A percentile compares a stretch with the other conserved stretches of the same genome.
Conservation (phyloP, 2,888 invertebrate species). For the Phaonia tiefii region DNA sequence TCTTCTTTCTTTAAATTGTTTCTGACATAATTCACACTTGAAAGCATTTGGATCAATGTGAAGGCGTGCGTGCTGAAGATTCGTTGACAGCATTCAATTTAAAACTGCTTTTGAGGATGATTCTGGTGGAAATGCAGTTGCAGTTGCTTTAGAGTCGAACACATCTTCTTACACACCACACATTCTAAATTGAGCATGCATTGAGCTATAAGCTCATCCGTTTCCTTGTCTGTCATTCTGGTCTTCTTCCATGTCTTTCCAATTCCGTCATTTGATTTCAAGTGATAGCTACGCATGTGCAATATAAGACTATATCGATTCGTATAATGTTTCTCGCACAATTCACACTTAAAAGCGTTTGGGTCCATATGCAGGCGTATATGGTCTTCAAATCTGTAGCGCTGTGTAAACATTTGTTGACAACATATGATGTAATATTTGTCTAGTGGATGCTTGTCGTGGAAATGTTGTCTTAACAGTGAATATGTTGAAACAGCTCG, state of each 20-base stretch:
- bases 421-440: not conserved
- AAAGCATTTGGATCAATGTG: too few relatives aligned
- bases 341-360: too few relatives aligned
- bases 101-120: not conserved
- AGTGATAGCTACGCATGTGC: not conserved
- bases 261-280: not conserved
- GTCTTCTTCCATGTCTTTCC: too few relatives aligned
- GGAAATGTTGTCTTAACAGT: not conserved
- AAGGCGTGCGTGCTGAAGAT: not conserved
- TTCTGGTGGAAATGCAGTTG: not conserved
- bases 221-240: too few relatives aligned
- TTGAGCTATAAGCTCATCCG: slow-evolving; percentile 2
- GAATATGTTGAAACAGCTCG: not conserved
- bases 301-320: not conserved
- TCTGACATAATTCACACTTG: slow-evolving; percentile 5
- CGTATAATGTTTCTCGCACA: slow-evolving; percentile 6
- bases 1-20: not conserved
- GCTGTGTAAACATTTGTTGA: not conserved
- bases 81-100: not conserved
- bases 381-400: not conserved
- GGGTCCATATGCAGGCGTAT: too few relatives aligned
- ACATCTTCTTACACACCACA: not conserved
- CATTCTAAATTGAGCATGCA: not conserved
- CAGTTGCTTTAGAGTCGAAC: not conserved
- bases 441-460: not conserved